phyloP scores from a whole-genome alignment of 2,113 vertebrate genomes.

The Passer domesticus region DNA sequence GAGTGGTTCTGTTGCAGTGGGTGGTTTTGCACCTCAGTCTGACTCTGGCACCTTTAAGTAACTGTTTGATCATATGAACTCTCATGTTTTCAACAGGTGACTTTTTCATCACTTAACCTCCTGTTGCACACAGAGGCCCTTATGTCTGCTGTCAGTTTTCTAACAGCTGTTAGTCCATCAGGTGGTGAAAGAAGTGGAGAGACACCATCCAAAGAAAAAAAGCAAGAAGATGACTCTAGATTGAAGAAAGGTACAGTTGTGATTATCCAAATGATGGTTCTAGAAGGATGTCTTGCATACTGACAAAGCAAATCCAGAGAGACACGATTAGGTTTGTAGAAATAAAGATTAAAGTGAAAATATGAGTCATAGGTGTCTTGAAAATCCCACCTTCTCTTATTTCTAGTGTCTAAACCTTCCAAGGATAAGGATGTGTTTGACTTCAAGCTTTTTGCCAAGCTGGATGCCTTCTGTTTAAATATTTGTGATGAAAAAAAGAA shows the following conservation, averaged over 20 bases:
- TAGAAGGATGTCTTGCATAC: not conserved
- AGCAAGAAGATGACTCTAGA: conserved; percentile 45
- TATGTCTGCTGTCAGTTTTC: conserved; percentile 85
- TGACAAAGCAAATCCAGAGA: not conserved
- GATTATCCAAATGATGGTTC: not conserved
- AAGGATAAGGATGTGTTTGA: conserved; percentile 80
- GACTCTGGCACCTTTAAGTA: not conserved
- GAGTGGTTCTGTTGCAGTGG: not conserved
- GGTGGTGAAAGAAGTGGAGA: conserved; percentile 3
- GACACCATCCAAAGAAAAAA: conserved; percentile 41
- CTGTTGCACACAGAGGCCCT: conserved; percentile 90
- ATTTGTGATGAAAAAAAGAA: conserved; percentile 84
- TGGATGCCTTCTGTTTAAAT: conserved; percentile 86
- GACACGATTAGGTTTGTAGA: not conserved
- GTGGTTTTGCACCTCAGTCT: not conserved
- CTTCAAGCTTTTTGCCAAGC: conserved; percentile 87
- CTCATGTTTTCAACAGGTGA: conserved; percentile 76
- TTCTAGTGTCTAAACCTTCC: conserved; percentile 70
- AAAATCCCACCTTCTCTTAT: not conserved
- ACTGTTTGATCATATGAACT: not conserved
- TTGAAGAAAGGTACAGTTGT: conserved; percentile 76
- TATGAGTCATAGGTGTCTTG: not conserved
- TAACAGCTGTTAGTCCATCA: conserved; percentile 76
- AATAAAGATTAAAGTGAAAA: not conserved
- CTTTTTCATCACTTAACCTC: conserved; percentile 90